A percentile compares a stretch with the other conserved stretches of the same genome.
Conservation (phyloP, 2,113 vertebrate genomes). For the Pterocles orientalis region DNA sequence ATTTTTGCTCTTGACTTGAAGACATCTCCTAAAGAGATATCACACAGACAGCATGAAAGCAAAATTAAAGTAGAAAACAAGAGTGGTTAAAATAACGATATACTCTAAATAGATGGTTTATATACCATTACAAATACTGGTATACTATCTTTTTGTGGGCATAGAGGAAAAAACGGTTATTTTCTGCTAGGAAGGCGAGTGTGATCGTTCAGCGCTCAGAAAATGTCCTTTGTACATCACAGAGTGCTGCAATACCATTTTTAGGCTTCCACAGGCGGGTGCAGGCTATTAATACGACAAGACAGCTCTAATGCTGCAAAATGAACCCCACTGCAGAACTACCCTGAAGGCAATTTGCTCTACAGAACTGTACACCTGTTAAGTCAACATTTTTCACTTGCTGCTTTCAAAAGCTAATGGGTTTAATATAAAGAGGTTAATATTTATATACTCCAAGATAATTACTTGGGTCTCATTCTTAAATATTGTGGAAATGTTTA, state of each 20-base stretch:
- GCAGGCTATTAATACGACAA: slow-evolving; percentile 62
- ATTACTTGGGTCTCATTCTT: neutral
- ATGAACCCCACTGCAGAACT: slow-evolving; percentile 9
- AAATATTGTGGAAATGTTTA: neutral
- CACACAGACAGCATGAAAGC: fast-evolving
- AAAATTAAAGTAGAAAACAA: neutral
- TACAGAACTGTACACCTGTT: neutral
- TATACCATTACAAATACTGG: neutral
- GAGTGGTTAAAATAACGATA: neutral
- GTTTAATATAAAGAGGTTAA: slow-evolving; percentile 4
- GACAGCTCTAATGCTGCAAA: slow-evolving; percentile 47
- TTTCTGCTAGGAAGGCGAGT: neutral
- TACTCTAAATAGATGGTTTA: neutral
- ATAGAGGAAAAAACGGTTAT: neutral
- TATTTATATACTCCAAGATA: neutral
- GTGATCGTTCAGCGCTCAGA: neutral
- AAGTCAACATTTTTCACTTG: slow-evolving; percentile 23
- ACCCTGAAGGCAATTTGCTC: slow-evolving; percentile 29
- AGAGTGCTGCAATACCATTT: slow-evolving; percentile 62
- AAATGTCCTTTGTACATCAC: slow-evolving; percentile 53
- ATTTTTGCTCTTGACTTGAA: neutral
- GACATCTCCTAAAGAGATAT: neutral
- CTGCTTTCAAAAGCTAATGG: slow-evolving; percentile 5
- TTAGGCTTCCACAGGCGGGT: slow-evolving; percentile 62
- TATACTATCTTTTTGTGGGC: neutral